Base-by-base conservation (phyloP, 1,140 invertebrate genomes). In the Diprion similis region DNA sequence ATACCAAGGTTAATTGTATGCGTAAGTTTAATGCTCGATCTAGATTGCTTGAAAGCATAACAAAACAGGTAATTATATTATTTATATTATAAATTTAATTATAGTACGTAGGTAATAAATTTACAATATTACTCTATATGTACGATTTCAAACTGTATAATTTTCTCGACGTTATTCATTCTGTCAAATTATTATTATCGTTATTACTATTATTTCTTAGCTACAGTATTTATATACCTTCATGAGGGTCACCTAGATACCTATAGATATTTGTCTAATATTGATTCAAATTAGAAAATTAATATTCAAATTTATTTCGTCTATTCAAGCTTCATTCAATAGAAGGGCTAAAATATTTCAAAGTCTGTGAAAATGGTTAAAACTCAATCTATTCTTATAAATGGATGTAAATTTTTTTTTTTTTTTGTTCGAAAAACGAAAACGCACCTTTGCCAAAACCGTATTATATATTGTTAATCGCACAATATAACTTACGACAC, bases 71-170 rank as follows among this genome's bases (percentile, higher is more conserved):
- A 37, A 11, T 59, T 59, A 59, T 59, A 13, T 59, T 59, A n/a
- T 59, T 59, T 59, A 2, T 13, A 13, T 59, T 59, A 59, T 59
- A 59, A 59, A 59, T 59, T 59, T 59, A 59, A 59, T 59, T 37
- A 37, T 37, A 37, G 6, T n/a, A n/a, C 6, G 24, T 37, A 37
- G 24, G 51, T 59, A 59, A 59, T 59, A 59, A 59, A 59, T 59
- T 59, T 59, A 59, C 51, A 59, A 59, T 59, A 59, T 59, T 59
- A 59, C n/a, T 59, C 51, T 59, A 59, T 51, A 51, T 59, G 51
- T 59, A 59, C 51, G 51, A 59, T 59, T 59, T 59, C n/a, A 59
- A 13, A 59, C 11, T 8, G 11, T 59, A 59, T 59, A 59, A n/a
- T 11, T 4, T 59, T 59, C 11, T 59, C n/a, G n/a, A 11, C 51